phyloP scores from a whole-genome alignment of 2,113 vertebrate genomes.

The Colistium nudipinnis region DNA sequence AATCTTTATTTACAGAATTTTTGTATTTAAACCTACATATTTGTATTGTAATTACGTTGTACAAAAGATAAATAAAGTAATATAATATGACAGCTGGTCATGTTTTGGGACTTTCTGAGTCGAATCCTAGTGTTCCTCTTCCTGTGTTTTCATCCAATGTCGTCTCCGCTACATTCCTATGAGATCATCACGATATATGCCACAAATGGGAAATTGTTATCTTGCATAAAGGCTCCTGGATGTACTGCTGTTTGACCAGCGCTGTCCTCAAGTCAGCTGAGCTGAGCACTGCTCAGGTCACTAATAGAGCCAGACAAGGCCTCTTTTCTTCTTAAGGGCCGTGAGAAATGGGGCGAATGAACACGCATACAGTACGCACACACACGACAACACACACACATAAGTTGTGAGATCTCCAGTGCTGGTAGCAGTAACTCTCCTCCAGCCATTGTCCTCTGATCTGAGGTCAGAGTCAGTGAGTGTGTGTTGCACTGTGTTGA shows the following conservation, averaged over 20 bases:
- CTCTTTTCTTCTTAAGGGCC: constrained; percentile 64
- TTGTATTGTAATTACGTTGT: constrained; percentile 90
- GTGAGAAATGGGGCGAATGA: constrained; percentile 54
- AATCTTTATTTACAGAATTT: constrained; percentile 88
- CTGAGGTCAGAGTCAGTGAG: constrained; percentile 31
- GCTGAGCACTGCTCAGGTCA: constrained; percentile 48
- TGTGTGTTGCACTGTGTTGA: constrained; percentile 24
- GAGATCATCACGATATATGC: no score
- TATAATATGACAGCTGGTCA: constrained; percentile 81
- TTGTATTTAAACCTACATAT: constrained; percentile 89
- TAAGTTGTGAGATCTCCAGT: constrained; percentile 25
- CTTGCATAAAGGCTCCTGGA: background rate
- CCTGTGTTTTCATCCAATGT: background rate
- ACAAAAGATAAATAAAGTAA: constrained; percentile 88
- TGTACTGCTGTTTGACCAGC: constrained; percentile 33
- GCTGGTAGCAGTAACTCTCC: constrained; percentile 53
- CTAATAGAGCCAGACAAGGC: constrained; percentile 69
- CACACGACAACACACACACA: constrained; percentile 38
- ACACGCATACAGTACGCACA: constrained; percentile 3
- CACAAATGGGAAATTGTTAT: no score
- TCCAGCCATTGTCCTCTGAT: constrained; percentile 49
- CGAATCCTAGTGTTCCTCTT: background rate
- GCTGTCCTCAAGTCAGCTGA: constrained; percentile 24
- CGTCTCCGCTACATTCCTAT: no score
- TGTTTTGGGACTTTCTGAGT: constrained; percentile 19